A percentile compares a stretch with the other conserved stretches of the same genome.
Evolutionary conservation across 2,113 vertebrate genomes (phyloP).

Genomic region (Cebus imitator): DNA sequence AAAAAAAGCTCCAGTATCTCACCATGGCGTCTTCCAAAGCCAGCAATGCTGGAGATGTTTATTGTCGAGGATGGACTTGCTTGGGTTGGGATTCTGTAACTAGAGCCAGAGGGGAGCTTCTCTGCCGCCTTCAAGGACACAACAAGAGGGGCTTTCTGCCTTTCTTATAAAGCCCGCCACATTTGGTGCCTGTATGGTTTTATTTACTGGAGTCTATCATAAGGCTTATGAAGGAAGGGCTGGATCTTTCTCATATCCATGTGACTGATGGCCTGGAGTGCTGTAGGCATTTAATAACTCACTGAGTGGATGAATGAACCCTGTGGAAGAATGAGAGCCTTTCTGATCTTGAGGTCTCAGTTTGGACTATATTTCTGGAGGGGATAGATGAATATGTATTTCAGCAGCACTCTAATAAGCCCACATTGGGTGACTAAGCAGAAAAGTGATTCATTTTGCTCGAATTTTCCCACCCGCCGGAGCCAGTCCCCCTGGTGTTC

Average conservation of each 20-base stretch:
- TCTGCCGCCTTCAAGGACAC: not conserved
- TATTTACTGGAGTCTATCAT: not conserved
- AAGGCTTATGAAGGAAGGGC: not conserved
- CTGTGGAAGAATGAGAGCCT: not conserved
- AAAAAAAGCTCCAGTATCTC: not conserved
- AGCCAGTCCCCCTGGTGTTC: not conserved
- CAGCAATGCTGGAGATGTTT: not conserved
- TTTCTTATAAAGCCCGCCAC: not conserved
- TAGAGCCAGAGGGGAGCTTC: not conserved
- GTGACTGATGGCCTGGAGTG: not conserved
- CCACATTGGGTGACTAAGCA: not conserved
- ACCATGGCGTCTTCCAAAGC: fast-evolving
- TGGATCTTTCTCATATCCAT: not conserved
- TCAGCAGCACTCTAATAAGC: not conserved
- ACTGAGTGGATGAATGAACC: not conserved
- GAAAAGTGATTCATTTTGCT: not conserved
- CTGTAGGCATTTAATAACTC: not conserved
- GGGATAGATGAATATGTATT: fast-evolving
- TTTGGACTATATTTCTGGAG: not conserved
- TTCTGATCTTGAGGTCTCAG: not conserved
- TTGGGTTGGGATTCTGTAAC: not conserved
- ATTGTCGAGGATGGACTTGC: not conserved
- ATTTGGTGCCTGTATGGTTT: not conserved
- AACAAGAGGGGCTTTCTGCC: not conserved
- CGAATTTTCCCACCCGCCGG: slow-evolving; percentile 38